A percentile compares a stretch with the other conserved stretches of the same genome.
Conservation (phyloP, 2,888 invertebrate genomes). For the Phorcus lineatus region DNA sequence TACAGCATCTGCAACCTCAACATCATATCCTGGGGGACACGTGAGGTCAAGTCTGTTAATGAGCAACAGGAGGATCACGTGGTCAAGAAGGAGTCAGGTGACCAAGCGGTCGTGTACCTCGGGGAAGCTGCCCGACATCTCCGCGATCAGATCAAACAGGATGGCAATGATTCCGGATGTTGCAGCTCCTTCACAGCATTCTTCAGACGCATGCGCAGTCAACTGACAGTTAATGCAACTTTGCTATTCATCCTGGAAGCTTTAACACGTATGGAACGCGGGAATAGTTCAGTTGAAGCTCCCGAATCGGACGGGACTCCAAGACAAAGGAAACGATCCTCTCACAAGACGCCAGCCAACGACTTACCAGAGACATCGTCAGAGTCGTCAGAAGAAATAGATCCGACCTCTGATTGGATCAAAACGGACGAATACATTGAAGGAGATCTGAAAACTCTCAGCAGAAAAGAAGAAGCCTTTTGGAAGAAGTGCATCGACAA, state of each 20-base stretch:
- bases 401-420: constrained; percentile 3
- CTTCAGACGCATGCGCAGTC: constrained; percentile 31
- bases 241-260: constrained; percentile 36
- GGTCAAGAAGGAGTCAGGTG: neutral
- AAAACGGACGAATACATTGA: constrained; percentile 28
- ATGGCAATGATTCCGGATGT: constrained; percentile 12
- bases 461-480: constrained; percentile 85
- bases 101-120: constrained; percentile 28
- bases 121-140: constrained; percentile 27
- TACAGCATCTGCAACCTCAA: constrained; percentile 94
- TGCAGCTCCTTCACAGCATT: constrained; percentile 27
- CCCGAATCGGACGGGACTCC: neutral
- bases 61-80: constrained; percentile 30
- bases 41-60: constrained; percentile 78
- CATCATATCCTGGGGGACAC: constrained; percentile 93
- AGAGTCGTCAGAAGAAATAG: neutral
- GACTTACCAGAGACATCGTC: neutral
- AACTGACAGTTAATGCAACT: constrained; percentile 30
- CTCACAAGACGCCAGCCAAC: neutral
- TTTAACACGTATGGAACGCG: constrained; percentile 18
- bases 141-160: constrained; percentile 23
- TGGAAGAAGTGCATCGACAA: constrained; percentile 94
- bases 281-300: neutral
- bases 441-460: constrained; percentile 26
- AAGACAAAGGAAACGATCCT: neutral